Percentiles rank a stretch among this genome's conserved stretches.
phyloP scores from a whole-genome alignment of 2,888 invertebrate genomes.

The Drosophila yooni region DNA sequence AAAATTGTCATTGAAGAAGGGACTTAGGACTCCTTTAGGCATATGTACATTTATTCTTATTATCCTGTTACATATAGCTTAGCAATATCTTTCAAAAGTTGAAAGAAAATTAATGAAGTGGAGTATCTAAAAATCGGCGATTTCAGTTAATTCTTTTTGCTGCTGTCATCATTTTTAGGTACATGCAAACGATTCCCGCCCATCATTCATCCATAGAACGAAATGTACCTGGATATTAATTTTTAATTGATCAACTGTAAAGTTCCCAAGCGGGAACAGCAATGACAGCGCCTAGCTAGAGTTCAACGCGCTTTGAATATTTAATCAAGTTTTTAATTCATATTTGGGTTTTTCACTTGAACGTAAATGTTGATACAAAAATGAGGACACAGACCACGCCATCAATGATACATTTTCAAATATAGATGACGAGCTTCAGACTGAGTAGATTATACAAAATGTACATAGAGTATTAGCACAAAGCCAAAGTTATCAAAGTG shows the following conservation, averaged over 20 bases:
- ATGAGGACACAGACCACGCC: constrained; percentile 14
- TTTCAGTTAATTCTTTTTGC: background rate
- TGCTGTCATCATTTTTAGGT: constrained; percentile 21
- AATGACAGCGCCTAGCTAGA: background rate
- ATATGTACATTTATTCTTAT: no score
- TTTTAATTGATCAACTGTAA: constrained; percentile 69
- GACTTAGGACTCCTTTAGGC: no score
- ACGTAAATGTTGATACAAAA: constrained; percentile 46
- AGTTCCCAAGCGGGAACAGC: constrained; percentile 55
- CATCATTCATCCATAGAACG: constrained; percentile 24
- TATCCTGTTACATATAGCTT: background rate
- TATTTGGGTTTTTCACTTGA: constrained; percentile 33
- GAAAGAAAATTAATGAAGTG: no score
- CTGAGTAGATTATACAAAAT: background rate
- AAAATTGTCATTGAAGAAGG: background rate
- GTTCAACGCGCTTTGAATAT: constrained; percentile 35
- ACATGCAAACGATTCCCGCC: constrained; percentile 32
- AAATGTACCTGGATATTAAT: constrained; percentile 49
- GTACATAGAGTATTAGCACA: background rate
- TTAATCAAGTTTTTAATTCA: constrained; percentile 57
- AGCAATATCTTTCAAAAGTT: no score
- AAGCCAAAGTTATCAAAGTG: background rate
- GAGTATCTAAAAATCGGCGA: background rate
- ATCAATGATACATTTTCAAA: constrained; percentile 17
- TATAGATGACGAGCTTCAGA: background rate